A percentile compares a stretch with the other conserved stretches of the same genome.
Evolutionary conservation across 1,140 invertebrate species (phyloP).

Genomic region (Frieseomelitta varia): DNA sequence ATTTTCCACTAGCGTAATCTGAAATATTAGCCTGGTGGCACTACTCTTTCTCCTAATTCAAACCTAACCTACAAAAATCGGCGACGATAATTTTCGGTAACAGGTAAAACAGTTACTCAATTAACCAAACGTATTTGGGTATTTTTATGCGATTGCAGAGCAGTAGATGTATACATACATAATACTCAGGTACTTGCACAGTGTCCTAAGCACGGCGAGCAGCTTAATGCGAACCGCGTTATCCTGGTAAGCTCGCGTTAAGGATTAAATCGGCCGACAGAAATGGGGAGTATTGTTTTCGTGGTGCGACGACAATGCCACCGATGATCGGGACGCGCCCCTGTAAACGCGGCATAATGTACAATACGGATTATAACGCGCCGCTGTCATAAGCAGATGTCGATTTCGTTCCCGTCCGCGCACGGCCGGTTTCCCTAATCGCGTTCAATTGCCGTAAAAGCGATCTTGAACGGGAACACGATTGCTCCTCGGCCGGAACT

Average conservation of each 20-base stretch:
- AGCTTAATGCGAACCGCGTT: neutral
- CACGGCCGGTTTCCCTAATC: conserved; percentile 71
- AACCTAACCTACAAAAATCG: no score
- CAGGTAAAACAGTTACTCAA: neutral
- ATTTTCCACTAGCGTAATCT: no score
- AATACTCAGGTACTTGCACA: no score
- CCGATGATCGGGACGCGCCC: conserved; percentile 55
- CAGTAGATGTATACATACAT: no score
- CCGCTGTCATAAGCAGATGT: conserved; percentile 80
- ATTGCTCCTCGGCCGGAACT: conserved; percentile 40
- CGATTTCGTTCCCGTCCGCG: conserved; percentile 71
- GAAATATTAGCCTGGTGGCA: no score
- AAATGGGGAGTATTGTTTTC: conserved; percentile 35
- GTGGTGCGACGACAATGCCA: conserved; percentile 26
- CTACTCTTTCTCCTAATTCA: no score
- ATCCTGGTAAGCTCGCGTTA: conserved; percentile 16
- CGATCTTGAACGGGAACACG: conserved; percentile 61
- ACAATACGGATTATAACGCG: conserved; percentile 75
- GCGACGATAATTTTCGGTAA: no score
- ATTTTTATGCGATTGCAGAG: no score
- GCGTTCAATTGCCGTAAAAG: conserved; percentile 80
- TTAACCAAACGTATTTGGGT: neutral
- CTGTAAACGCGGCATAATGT: conserved; percentile 56
- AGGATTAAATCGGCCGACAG: conserved; percentile 45
- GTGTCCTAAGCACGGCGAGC: neutral